Conservation (phyloP, 2,888 invertebrate genomes). For the Linyphia triangularis region DNA sequence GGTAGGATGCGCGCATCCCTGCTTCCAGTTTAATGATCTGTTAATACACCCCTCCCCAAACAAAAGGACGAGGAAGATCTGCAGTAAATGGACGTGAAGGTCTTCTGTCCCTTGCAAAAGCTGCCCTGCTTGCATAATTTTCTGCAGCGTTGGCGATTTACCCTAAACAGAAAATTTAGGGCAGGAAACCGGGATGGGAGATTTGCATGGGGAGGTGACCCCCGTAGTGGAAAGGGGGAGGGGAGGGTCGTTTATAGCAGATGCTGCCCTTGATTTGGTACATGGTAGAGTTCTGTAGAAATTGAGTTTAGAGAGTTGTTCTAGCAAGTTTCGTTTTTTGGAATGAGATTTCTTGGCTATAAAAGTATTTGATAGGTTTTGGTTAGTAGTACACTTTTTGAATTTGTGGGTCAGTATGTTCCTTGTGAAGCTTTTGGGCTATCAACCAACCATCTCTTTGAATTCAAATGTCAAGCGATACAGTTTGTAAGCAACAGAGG, state of each 20-base stretch:
- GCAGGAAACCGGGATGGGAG: not conserved
- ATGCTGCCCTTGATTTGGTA: not conserved
- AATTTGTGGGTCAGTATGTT: no score
- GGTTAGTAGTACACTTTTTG: no score
- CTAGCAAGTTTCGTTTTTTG: no score
- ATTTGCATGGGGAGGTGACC: slow-evolving; percentile 1
- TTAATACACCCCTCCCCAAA: slow-evolving; percentile 48
- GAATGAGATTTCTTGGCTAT: no score
- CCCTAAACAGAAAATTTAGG: slow-evolving; percentile 22
- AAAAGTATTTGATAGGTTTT: no score
- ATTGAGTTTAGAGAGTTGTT: not conserved
- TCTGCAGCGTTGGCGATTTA: slow-evolving; percentile 30
- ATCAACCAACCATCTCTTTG: no score
- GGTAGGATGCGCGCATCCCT: not conserved
- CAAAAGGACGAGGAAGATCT: slow-evolving; percentile 4
- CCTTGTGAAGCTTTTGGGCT: no score
- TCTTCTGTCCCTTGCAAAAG: not conserved
- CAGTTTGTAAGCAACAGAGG: no score
- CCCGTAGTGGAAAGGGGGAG: not conserved
- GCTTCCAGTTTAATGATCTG: slow-evolving; percentile 67
- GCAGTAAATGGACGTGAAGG: slow-evolving; percentile 20
- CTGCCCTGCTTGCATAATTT: slow-evolving; percentile 56
- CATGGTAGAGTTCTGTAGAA: not conserved
- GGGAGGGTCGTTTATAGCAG: not conserved
- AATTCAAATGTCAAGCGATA: no score